Evolutionary conservation across 1,140 invertebrate genomes (phyloP), one percentile per base, ranked within the genome.

Genomic region (Sarcophaga peregrina): DNA sequence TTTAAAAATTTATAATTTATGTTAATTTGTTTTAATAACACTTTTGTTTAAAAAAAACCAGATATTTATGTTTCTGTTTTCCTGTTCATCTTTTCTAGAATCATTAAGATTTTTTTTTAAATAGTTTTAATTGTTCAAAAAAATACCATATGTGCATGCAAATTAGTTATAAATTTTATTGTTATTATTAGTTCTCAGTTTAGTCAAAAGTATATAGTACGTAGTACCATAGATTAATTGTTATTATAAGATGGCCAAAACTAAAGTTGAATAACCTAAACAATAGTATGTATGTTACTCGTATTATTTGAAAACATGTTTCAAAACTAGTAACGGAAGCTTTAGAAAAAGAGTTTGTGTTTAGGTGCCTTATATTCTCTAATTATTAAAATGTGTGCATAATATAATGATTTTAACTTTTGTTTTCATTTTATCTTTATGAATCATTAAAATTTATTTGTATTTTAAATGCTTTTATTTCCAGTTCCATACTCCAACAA

Each of bases 241-340:
- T 52, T 37, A 37, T 37, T 37, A 4, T 37, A 37, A 37, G 25
- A 37, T 37, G 25, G 50, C 5, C 8, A 52, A 52, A 52, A 52
- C 8, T 20, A 68, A 68, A 68, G 62, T 68, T 68, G 62, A 68
- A 68, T 68, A 25, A 68, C 62, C 62, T 68, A 68, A 68, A 68
- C 20, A 7, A 68, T 20, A 20, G 1, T n/a, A 1, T n/a, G n/a
- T n/a, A 58, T 15, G 6, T 50, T 50, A 8, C 11, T 11, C 11
- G 9, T 20, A 68, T 25, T 20, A 68, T 20, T 20, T 20, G 8
- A 17, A 68, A 68, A 68, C 62, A 68, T 68, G 62, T 68, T 68
- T 10, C 20, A 20, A 20, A 68, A 25, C 17, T 58, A 58, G 54
- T 68, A 68, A 68, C 62, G 62, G 62, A 25, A 68, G 62, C 62